A percentile compares a stretch with the other conserved stretches of the same genome.
These are phyloP conservation scores for Rafetus swinhoei DNA, from an alignment of 2,113 vertebrate genomes.

Conservation along the genomic window DNA sequence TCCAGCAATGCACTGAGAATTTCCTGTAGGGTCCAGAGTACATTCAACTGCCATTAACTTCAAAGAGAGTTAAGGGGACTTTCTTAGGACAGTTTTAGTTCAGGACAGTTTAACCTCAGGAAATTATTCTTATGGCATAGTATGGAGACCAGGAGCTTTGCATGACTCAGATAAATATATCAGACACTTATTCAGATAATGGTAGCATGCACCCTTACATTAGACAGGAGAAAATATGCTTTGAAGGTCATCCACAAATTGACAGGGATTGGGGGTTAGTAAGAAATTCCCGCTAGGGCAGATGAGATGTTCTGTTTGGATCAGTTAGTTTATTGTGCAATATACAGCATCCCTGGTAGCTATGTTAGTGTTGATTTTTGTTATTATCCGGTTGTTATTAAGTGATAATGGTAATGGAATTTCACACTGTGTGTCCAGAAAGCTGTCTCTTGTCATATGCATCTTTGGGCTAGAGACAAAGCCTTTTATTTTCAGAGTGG, in stretches of 20 bases:
- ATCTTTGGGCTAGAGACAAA: background rate
- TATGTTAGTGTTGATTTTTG: background rate
- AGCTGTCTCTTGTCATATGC: accelerated
- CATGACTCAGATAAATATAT: too few species aligned
- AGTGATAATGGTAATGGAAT: background rate
- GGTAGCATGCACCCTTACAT: background rate
- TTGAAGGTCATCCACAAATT: background rate
- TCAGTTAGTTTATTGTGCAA: background rate
- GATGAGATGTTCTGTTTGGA: background rate
- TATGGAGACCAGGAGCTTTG: too few species aligned
- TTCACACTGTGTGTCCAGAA: background rate
- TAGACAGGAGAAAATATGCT: background rate
- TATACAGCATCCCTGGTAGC: background rate
- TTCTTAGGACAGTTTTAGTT: too few species aligned
- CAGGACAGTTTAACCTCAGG: too few species aligned
- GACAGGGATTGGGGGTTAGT: too few species aligned
- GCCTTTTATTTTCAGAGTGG: background rate
- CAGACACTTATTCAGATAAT: background rate
- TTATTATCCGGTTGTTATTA: background rate
- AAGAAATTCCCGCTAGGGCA: too few species aligned
- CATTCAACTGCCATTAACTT: too few species aligned
- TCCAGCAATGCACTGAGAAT: too few species aligned
- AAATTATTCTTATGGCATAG: too few species aligned
- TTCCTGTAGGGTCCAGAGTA: too few species aligned
- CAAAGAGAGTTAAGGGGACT: too few species aligned